Evolutionary conservation across 2,797 vertebrate species (phyloP), one percentile per base, ranked within the genome.

Genomic region (Mus spretus): DNA sequence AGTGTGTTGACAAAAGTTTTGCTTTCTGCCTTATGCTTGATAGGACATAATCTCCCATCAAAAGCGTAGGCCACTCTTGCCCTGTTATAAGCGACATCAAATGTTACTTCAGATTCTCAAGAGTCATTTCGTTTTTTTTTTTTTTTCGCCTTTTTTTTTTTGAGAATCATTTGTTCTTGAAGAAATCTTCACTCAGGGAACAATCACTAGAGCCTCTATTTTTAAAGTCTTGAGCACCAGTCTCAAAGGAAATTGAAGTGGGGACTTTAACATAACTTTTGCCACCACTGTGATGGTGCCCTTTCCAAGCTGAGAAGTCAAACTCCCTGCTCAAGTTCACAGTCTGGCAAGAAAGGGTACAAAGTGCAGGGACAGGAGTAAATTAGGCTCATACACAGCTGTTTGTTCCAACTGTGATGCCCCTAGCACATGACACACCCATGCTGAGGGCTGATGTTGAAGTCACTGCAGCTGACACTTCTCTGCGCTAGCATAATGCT

Each of bases 151-250:
- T 67, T 57, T 65, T 89, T 96, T 92, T 95, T 88, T 72, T 78
- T 57, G 44, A 77, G 90, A 96, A 59, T 90, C 59, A 40, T 63
- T 97, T 95, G 67, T 96, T 97, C 96, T 90, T 94, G 44, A 97
- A 89, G 90, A 89, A 90, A 89, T 67, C n/a, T 96, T 96, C 91
- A 91, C 63, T 53, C 55, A 86, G 53, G 75, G 75, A 97, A 81
- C 79, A 88, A 78, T 84, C 34, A 13, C 19, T n/a, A 6, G 82
- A 90, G 22, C 10, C 77, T 95, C 94, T 97, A 78, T 97, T 97
- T 97, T 95, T 97, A 96, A 97, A 93, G 86, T 74, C 40, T 11
- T 80, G 6, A 89, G 47, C n/a, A 86, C 92, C 9, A 19, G 92
- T 95, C 83, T 95, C 93, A 92, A 63, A 95, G 79, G 82, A 94